Evolutionary conservation across 1,140 invertebrate genomes (phyloP).

Genomic region (Lerema accius): DNA sequence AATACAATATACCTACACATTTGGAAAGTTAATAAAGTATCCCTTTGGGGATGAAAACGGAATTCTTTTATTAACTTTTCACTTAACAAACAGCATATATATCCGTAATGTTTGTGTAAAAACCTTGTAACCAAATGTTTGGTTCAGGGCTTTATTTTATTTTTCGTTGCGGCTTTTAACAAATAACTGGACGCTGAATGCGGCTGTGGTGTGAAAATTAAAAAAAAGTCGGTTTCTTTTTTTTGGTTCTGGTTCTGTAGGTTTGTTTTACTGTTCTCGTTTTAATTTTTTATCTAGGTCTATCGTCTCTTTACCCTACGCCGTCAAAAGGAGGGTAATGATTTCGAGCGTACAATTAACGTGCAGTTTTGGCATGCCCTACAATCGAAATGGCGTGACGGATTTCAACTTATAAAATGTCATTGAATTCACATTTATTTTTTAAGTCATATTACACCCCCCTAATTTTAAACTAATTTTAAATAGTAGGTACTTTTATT

Average conservation of each 20-base stretch:
- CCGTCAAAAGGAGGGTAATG: too few species aligned
- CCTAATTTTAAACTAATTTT: too few species aligned
- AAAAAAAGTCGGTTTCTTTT: constrained; percentile 29
- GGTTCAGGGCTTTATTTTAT: constrained; percentile 30
- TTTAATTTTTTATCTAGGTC: not conserved
- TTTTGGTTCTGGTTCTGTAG: constrained; percentile 9
- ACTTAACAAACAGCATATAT: not conserved
- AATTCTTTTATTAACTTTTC: constrained; percentile 8
- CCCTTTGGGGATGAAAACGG: not conserved
- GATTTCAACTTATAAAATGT: too few species aligned
- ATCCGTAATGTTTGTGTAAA: constrained; percentile 3
- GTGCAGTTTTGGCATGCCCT: too few species aligned
- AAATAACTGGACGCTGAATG: constrained; percentile 37
- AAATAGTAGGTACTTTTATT: too few species aligned
- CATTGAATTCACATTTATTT: too few species aligned
- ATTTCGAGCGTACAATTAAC: too few species aligned
- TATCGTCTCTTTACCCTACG: too few species aligned
- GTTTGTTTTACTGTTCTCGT: not conserved
- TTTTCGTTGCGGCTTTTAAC: constrained; percentile 36
- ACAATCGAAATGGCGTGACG: too few species aligned
- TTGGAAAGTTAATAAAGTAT: not conserved
- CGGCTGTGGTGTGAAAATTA: constrained; percentile 37
- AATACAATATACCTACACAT: too few species aligned
- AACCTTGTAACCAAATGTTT: constrained; percentile 29
- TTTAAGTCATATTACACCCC: too few species aligned